Percentiles rank a stretch among this genome's conserved stretches.
phyloP scores from a whole-genome alignment of 2,888 invertebrate species.

The Cantharis rufa region DNA sequence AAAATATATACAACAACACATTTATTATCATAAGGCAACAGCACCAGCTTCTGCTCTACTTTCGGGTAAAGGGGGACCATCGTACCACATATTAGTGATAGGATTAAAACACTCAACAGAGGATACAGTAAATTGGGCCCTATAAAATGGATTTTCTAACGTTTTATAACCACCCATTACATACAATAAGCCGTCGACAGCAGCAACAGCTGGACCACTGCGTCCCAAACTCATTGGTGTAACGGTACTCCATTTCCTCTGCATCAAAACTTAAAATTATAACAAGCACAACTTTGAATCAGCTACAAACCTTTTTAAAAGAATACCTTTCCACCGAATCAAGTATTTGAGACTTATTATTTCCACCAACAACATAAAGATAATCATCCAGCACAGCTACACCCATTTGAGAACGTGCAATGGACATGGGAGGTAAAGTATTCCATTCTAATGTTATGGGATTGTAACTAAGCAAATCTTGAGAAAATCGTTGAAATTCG shows the following conservation, averaged over 20 bases:
- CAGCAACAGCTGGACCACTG: slow-evolving; percentile 83
- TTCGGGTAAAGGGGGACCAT: slow-evolving; percentile 78
- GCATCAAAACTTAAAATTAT: slow-evolving; percentile 33
- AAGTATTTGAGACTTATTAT: slow-evolving; percentile 79
- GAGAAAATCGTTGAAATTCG: slow-evolving; percentile 76
- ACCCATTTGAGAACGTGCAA: slow-evolving; percentile 86
- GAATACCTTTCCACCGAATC: slow-evolving; percentile 82
- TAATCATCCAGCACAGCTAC: slow-evolving; percentile 82
- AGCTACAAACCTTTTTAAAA: slow-evolving; percentile 69
- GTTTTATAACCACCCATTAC: slow-evolving; percentile 86
- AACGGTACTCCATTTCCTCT: slow-evolving; percentile 81
- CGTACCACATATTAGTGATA: slow-evolving; percentile 73
- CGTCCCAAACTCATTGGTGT: slow-evolving; percentile 74
- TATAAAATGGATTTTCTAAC: slow-evolving; percentile 79
- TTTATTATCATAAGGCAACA: slow-evolving; percentile 68
- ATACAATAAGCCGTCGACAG: slow-evolving; percentile 79
- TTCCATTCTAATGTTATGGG: slow-evolving; percentile 83
- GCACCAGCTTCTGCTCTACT: slow-evolving; percentile 87
- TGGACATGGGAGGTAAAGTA: slow-evolving; percentile 75
- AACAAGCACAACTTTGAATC: background rate
- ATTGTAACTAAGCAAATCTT: slow-evolving; percentile 79
- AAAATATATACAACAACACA: background rate
- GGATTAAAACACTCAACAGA: slow-evolving; percentile 87
- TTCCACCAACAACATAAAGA: slow-evolving; percentile 89
- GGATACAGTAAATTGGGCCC: slow-evolving; percentile 81